Base-by-base conservation (phyloP, 1,140 invertebrate genomes). In the Sogatella furcifera region DNA sequence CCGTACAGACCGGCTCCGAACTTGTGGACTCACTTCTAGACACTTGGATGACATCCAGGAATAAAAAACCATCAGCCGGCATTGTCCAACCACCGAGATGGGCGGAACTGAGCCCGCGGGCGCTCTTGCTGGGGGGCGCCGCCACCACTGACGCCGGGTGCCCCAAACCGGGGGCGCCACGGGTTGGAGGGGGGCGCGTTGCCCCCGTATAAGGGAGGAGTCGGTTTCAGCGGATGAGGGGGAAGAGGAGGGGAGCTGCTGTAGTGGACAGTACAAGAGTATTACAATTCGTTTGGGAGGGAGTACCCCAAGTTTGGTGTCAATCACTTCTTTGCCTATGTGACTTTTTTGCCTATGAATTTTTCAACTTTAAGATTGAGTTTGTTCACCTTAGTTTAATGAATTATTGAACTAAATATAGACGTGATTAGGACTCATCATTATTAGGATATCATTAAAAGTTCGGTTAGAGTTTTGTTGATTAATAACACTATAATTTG, bases 201-300 rank as follows among this genome's bases (percentile, higher is more conserved):
- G 43, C 38, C 15, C 21, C 11, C 24, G 43, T 1, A 55, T 61
- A 0, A 38, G 54, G 3, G 60, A 62, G 31, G 60, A 62, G 21
- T 62, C 60, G 17, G 22, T 62, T 11, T 57, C 54, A n/a, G 60
- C 44, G 3, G 60, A 62, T 42, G 61, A 62, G 10, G 49, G 55
- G 19, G 41, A 43, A 10, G 34, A 38, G 9, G 34, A 38, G 8
- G 34, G 34, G 5, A 38, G 34, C 9, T 38, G 34, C 34, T 38
- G 34, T 38, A 62, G 61, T 31, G 57, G 61, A 4, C 61, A 62
- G 21, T 43, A 59, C 9, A 62, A 62, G 42, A 56, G 56, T 34
- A 62, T 62, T 19, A 62, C 61, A 13, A 62, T 62, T 19, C 31
- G 44, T 13, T 52, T 62, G 21, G 61, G 57, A n/a, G 49, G 61